Evolutionary conservation across 1,140 invertebrate genomes (phyloP).

Genomic region (Probaryconus sp.): DNA sequence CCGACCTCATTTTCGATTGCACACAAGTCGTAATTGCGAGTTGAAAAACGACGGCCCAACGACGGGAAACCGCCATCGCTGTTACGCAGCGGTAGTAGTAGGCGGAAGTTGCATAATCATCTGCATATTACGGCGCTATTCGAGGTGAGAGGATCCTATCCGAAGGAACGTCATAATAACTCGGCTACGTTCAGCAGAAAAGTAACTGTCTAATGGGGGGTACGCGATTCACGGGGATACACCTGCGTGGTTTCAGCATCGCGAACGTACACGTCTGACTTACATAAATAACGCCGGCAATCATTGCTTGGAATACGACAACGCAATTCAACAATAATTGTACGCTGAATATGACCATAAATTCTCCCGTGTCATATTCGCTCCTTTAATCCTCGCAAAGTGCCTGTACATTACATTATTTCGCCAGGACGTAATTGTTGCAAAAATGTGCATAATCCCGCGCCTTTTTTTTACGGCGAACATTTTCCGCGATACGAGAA

Average conservation of each 20-base stretch:
- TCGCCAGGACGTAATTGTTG: slow-evolving; percentile 37
- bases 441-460: slow-evolving; percentile 49
- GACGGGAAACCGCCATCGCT: slow-evolving; percentile 32
- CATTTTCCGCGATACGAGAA: slow-evolving; percentile 31
- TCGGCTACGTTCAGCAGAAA: slow-evolving; percentile 33
- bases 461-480: slow-evolving; percentile 35
- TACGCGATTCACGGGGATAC: slow-evolving; percentile 24
- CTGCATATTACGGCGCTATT: slow-evolving; percentile 6
- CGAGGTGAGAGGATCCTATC: slow-evolving; percentile 49
- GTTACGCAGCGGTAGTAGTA: slow-evolving; percentile 7
- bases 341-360: slow-evolving; percentile 28
- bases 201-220: slow-evolving; percentile 39
- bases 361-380: slow-evolving; percentile 50
- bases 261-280: slow-evolving; percentile 12
- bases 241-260: slow-evolving; percentile 18
- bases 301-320: slow-evolving; percentile 29
- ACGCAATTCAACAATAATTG: slow-evolving; percentile 49
- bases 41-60: slow-evolving; percentile 1
- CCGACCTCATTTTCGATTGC: slow-evolving; percentile 3
- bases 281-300: slow-evolving; percentile 37
- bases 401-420: slow-evolving; percentile 21
- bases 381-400: neutral
- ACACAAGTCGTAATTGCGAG: slow-evolving; percentile 1
- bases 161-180: slow-evolving; percentile 42
- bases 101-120: slow-evolving; percentile 51